A percentile compares a stretch with the other conserved stretches of the same genome.
These are phyloP conservation scores for Ladona fulva DNA, from an alignment of 1,140 invertebrate genomes.

Conservation along the genomic window DNA sequence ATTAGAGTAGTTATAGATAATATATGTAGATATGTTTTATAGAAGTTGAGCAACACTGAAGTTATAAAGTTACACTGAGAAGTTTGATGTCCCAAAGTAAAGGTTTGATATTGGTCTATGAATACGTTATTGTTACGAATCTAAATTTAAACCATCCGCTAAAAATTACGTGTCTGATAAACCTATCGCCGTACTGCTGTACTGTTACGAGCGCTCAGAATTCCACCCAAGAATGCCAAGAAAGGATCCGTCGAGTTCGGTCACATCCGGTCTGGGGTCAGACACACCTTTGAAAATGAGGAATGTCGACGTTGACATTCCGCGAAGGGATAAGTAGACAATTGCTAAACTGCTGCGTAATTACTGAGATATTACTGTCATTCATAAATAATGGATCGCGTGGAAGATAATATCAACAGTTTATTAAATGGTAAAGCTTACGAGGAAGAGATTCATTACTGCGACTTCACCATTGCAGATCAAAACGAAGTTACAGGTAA, in stretches of 20 bases:
- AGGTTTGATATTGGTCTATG: no score
- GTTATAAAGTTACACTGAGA: no score
- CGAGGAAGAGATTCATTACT: slow-evolving; percentile 48
- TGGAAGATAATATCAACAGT: slow-evolving; percentile 36
- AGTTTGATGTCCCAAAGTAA: no score
- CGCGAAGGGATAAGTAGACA: background rate
- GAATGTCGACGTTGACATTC: background rate
- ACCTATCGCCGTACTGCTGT: no score
- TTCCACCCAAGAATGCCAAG: background rate
- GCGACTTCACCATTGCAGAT: slow-evolving; percentile 67
- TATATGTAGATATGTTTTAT: no score
- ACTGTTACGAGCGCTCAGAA: no score
- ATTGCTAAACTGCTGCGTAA: background rate
- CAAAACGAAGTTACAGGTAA: slow-evolving; percentile 62
- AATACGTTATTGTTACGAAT: no score
- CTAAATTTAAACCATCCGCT: no score
- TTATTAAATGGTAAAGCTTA: slow-evolving; percentile 37
- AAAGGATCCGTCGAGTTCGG: background rate
- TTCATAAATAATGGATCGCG: slow-evolving; percentile 28
- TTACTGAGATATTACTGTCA: background rate
- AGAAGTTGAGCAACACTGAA: no score
- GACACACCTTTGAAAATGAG: background rate
- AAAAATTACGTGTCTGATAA: no score
- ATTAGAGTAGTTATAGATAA: no score
- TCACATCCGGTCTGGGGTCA: background rate